A percentile compares a stretch with the other conserved stretches of the same genome.
phyloP scores from a whole-genome alignment of 1,140 invertebrate species.

The Leguminivora glycinivorella region DNA sequence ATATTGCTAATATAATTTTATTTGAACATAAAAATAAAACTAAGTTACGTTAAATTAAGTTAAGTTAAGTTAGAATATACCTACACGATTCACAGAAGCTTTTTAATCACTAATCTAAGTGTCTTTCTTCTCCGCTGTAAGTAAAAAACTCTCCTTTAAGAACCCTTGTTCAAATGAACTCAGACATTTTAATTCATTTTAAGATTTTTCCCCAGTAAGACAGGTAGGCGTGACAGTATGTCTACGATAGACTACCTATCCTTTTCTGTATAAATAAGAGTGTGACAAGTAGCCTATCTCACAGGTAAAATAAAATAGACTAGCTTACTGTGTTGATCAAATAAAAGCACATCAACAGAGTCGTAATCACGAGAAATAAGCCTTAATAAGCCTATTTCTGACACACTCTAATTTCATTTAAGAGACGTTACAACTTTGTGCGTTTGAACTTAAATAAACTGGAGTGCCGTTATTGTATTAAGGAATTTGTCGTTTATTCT shows the following conservation, averaged over 20 bases:
- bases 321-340: slow-evolving; percentile 17
- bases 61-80: no score
- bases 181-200: slow-evolving; percentile 15
- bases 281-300: no score
- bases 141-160: background rate
- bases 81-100: background rate
- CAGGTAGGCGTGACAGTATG: no score
- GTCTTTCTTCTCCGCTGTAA: background rate
- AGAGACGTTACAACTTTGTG: slow-evolving; percentile 20
- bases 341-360: slow-evolving; percentile 6
- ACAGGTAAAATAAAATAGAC: no score
- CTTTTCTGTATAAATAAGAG: no score
- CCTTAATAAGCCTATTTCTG: slow-evolving; percentile 26
- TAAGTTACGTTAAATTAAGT: no score
- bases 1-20: no score
- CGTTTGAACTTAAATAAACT: slow-evolving; percentile 21
- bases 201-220: no score
- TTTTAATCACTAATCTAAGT: background rate
- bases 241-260: no score
- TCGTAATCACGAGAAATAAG: slow-evolving; percentile 15
- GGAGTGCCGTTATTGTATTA: slow-evolving; percentile 23
- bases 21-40: no score
- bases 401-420: slow-evolving; percentile 27
- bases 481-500: slow-evolving; percentile 20
- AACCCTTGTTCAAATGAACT: background rate